Evolutionary conservation across 2,797 vertebrate genomes (phyloP).

Genomic region (Pipistrellus kuhlii): DNA sequence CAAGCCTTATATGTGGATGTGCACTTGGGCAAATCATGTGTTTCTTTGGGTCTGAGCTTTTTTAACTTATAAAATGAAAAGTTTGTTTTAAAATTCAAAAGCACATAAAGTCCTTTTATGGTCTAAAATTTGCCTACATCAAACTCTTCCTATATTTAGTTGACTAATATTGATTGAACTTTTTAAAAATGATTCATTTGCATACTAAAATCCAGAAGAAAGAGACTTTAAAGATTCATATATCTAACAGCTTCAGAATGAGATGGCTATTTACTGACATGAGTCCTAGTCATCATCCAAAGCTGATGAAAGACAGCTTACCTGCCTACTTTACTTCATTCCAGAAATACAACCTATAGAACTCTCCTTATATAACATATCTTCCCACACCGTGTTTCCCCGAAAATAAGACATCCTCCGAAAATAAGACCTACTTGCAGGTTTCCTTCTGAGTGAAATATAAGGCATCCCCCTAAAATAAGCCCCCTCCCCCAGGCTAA

Average conservation of each 20-base stretch:
- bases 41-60: background rate
- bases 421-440: no score
- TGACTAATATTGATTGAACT: background rate
- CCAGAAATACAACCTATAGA: background rate
- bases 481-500: no score
- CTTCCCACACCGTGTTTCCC: background rate
- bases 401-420: no score
- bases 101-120: background rate
- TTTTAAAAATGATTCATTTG: background rate
- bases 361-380: background rate
- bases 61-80: conserved; percentile 1
- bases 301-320: background rate
- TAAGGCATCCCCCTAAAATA: no score
- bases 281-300: background rate
- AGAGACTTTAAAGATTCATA: background rate
- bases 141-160: background rate
- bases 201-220: conserved; percentile 21
- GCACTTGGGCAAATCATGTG: background rate
- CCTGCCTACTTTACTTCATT: background rate
- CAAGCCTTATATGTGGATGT: background rate
- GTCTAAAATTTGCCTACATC: background rate
- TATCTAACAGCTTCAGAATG: background rate
- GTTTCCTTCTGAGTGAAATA: no score
- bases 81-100: conserved; percentile 30
- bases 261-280: background rate